Percentiles rank a stretch among this genome's conserved stretches.
These are phyloP conservation scores for Xestia sexstrigata DNA, from an alignment of 2,888 invertebrate species.

Conservation along the genomic window DNA sequence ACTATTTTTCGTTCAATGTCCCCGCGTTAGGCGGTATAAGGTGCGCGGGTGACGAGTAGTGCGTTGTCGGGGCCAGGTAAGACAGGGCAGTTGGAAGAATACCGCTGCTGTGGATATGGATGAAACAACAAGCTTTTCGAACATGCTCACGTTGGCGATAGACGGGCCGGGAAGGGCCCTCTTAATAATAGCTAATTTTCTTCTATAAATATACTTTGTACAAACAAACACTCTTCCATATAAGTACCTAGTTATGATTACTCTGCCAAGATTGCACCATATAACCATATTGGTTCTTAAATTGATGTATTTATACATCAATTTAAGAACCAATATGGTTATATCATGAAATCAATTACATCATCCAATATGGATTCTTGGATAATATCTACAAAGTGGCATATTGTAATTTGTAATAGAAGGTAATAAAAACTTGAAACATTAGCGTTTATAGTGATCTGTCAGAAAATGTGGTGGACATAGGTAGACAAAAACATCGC, in stretches of 20 bases:
- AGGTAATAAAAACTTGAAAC: slow-evolving; percentile 48
- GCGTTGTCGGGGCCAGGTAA: too few relatives aligned
- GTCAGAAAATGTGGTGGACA: slow-evolving; percentile 24
- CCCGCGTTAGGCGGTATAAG: too few relatives aligned
- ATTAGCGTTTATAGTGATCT: slow-evolving; percentile 35
- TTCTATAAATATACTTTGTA: background rate
- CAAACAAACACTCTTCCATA: background rate
- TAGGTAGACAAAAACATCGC: slow-evolving; percentile 24
- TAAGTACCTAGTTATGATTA: background rate
- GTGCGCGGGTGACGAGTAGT: too few relatives aligned
- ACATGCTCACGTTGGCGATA: too few relatives aligned
- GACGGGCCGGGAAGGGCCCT: too few relatives aligned
- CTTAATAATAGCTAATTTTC: background rate
- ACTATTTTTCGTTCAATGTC: too few relatives aligned
- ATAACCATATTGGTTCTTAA: too few relatives aligned
- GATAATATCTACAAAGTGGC: slow-evolving; percentile 23
- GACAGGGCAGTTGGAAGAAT: too few relatives aligned
- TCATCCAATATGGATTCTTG: slow-evolving; percentile 20
- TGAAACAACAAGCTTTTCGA: too few relatives aligned
- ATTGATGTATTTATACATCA: too few relatives aligned
- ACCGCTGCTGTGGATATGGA: too few relatives aligned
- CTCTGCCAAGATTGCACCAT: slow-evolving; percentile 18
- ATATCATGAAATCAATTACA: slow-evolving; percentile 36
- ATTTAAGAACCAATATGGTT: slow-evolving; percentile 9
- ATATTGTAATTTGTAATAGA: slow-evolving; percentile 37